Conservation (phyloP, 2,113 vertebrate genomes). For the Arizona elegans region DNA sequence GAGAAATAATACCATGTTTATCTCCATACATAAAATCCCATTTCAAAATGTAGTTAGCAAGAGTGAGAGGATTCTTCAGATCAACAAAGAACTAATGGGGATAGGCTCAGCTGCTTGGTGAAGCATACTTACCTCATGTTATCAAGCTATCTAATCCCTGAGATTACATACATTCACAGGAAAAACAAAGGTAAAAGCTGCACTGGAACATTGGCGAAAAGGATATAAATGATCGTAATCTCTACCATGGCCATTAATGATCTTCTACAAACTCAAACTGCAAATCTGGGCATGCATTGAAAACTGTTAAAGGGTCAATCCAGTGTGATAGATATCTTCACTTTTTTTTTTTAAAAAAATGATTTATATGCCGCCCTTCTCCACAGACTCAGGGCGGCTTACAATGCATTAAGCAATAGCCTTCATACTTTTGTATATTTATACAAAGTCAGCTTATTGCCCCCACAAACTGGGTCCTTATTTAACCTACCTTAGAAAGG, state of each 20-base stretch:
- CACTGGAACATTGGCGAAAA: not conserved
- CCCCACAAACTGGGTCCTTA: no score
- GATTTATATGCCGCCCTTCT: no score
- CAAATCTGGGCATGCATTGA: not conserved
- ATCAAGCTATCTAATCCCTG: not conserved
- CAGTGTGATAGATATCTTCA: not conserved
- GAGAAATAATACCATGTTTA: constrained; percentile 23
- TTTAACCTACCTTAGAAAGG: no score
- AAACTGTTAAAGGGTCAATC: not conserved
- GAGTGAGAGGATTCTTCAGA: not conserved
- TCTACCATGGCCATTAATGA: not conserved
- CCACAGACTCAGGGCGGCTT: no score
- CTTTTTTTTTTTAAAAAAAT: no score
- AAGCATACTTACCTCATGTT: not conserved
- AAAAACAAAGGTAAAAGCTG: not conserved
- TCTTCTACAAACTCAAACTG: not conserved
- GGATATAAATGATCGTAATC: not conserved
- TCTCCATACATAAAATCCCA: not conserved
- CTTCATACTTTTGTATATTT: no score
- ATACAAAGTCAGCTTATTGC: no score
- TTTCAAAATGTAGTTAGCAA: not conserved
- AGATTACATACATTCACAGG: not conserved
- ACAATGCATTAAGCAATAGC: no score
- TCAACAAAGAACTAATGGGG: not conserved
- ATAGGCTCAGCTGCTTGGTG: not conserved